Base-by-base conservation (phyloP, 2,888 invertebrate species). In the Venusia cambrica region DNA sequence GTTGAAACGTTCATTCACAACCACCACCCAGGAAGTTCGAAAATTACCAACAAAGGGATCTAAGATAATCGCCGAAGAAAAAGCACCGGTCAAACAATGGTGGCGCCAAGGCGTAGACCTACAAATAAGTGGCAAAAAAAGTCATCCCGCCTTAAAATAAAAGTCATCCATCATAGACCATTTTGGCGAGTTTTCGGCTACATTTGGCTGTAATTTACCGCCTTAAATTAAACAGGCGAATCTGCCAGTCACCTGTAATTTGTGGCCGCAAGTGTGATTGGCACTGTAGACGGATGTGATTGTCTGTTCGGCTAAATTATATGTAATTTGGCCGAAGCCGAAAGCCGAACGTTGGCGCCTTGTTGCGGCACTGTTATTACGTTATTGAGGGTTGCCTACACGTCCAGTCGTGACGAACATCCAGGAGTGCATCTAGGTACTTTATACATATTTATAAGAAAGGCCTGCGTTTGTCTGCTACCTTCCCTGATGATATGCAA, bases 271-370 rank as follows among this genome's bases (percentile, higher is more conserved):
- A 38, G 41, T 49, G 46, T 49, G 40, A 40, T 35, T 40, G 35
- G 40, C 39, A 35, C 27, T 28, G 19, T 39, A 46, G 49, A 46
- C 43, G 46, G 41, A 46, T 60, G 59, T 54, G 69, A 73, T 73
- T 67, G 72, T 67, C 66, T 57, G 65, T 62, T 65, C 73, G 66
- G 60, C 62, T 62, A 83, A 84, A 84, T 84, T 76, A 78, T 59
- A 79, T 75, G 68, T 80, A 69, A 76, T 78, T 75, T 71, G 57
- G 57, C 22, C 52, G 56, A 62, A 66, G 65, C 65, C 69, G 62
- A 73, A 71, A 72, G 72, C 62, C 62, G 63, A 71, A 57, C 62
- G 71, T 80, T 77, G 85, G 85, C 85, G 85, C 85, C 85, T 81
- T 55, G 69, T 81, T 78, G 67, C 60, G 51, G 50, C 64, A 51